Conservation (phyloP, 1,140 invertebrate species). For the Temnothorax longispinosus region DNA sequence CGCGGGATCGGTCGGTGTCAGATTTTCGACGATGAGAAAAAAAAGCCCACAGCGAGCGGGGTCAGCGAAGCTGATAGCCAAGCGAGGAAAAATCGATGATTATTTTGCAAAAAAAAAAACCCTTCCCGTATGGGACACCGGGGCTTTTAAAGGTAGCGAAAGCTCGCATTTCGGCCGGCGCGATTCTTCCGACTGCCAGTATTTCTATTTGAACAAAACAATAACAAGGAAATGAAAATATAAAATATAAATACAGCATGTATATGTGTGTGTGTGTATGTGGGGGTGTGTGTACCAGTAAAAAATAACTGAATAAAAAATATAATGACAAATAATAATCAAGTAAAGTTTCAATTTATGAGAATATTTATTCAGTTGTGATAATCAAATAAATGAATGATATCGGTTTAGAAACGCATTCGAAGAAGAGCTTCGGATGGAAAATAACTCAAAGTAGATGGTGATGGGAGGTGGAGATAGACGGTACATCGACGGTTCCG, state of each 20-base stretch:
- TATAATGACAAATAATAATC: background rate
- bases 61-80: constrained; percentile 32
- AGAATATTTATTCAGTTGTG: background rate
- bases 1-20: constrained; percentile 48
- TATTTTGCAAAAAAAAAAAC: constrained; percentile 35
- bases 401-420: background rate
- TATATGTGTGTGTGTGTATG: background rate
- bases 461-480: background rate
- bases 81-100: constrained; percentile 56
- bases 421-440: background rate
- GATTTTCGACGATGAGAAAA: constrained; percentile 57
- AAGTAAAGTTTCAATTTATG: background rate
- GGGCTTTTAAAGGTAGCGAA: constrained; percentile 27
- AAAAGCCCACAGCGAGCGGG: constrained; percentile 34
- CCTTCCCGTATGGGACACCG: constrained; percentile 27
- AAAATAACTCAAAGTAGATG: background rate
- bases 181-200: constrained; percentile 9
- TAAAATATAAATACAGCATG: constrained; percentile 9
- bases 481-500: constrained; percentile 11
- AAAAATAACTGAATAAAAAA: background rate
- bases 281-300: too few relatives aligned
- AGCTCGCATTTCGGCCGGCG: constrained; percentile 1
- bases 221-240: constrained; percentile 14
- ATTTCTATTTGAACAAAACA: constrained; percentile 18
- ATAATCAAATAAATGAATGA: constrained; percentile 6